Evolutionary conservation across 2,113 vertebrate species (phyloP), one percentile per base, ranked within the genome.

Genomic region (Nothoprocta pentlandii): DNA sequence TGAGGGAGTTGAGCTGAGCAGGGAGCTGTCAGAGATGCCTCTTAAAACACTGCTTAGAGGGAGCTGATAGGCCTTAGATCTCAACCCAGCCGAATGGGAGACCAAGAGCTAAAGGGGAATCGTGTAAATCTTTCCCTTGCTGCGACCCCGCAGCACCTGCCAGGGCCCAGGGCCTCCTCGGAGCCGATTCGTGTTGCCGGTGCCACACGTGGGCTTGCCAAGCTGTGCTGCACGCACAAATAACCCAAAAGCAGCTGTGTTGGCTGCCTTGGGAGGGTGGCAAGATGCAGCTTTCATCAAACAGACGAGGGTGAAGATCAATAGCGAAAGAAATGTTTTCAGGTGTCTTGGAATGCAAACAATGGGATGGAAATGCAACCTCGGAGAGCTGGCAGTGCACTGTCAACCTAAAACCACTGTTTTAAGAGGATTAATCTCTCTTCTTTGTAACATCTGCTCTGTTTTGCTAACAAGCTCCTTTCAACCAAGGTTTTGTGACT

Each of bases 291-390:
- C 66, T 80, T 95, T 93, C 92, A 76, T 95, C 89, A 84, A 90
- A 69, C 41, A 94, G 82, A 64, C 61, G 87, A 85, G 69, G 58
- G 76, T 69, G 73, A 78, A 95, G 94, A 95, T 95, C 76, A 81
- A 81, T 92, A 81, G 88, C 85, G 87, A 85, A 87, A 92, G 73
- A 95, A 95, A 89, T 95, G 76, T 95, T 97, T 95, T 94, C 93
- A 81, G 46, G 83, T 69, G 66, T 94, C 85, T 90, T 95, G 85
- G 93, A 97, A 86, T 91, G 88, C 85, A 96, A 94, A 95, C 92
- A 97, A 84, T 90, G n/a, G 66, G 66, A 73, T 81, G 2, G 46
- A 91, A 78, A 85, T 2, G 36, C 92, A 86, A 34, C 64, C 73
- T 88, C 22, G n/a, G 73, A 92, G 77, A 78, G 58, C 32, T 96